Base-by-base conservation (phyloP, 23 tunicate genomes). In the Styela clava region DNA sequence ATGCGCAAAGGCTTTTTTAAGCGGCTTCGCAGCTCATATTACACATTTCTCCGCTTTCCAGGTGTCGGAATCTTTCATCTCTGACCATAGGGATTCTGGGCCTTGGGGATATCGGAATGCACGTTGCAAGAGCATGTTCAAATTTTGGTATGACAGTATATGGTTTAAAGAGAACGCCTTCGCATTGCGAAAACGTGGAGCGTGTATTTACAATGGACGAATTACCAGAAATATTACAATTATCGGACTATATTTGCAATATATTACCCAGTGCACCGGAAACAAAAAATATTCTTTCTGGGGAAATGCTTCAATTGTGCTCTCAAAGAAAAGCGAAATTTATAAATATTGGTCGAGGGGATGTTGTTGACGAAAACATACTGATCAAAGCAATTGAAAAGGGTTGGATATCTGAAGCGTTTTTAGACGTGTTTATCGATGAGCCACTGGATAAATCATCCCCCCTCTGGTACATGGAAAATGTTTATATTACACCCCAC, bases 311-410 rank as follows among this genome's bases (percentile, higher is more conserved):
- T 9, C 64, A 85, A 33, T 26, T 44, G n/a, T 85, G 89, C 52
- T 19, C 29, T 9, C 26, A 51, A 24, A 64, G 76, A 34, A 68
- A 44, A 44, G 35, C 69, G 16, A 70, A 63, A 27, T 85, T 85
- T 69, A 85, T 85, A 24, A 85, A 85, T 1, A 35, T 85, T 29
- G 89, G 89, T 3, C 35, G 89, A 18, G 89, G 89, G 20, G 69
- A 73, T 35, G 36, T 85, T 2, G 81, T 85, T 51, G 79, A 85
- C 51, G 89, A 85, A 44, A 2, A 36, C 18, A 30, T 36, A 24
- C 27, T 85, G 18, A 51, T 85, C 16, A 34, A 68, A 22, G 89
- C 89, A 28, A 16, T 85, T 3, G 35, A 68, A 1, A 31, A 68
- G 16, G 78, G 79, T 2, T 85, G 89, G 89, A 34, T 85, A 3